Percentiles rank a stretch among this genome's conserved stretches.
Conservation (phyloP, 2,888 invertebrate genomes). For the Pherbina coryleti region DNA sequence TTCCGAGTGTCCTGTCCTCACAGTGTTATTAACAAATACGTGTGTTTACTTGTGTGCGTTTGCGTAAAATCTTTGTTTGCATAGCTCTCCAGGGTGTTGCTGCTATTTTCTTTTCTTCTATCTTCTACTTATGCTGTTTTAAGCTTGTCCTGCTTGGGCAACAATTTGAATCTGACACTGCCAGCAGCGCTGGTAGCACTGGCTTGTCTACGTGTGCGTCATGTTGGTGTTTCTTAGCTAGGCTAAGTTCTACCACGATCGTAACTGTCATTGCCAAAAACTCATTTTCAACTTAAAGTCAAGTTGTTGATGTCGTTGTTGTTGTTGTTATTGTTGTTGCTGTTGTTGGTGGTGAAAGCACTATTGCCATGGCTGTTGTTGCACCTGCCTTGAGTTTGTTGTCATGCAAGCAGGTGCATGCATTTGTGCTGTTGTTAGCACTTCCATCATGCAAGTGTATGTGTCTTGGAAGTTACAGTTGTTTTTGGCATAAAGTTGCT, state of each 20-base stretch:
- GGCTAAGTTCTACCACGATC: not conserved
- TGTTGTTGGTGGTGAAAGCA: not conserved
- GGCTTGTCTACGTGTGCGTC: not conserved
- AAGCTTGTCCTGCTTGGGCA: not conserved
- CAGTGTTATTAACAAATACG: too few relatives aligned
- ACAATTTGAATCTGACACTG: not conserved
- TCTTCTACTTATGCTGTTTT: not conserved
- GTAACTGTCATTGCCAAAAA: not conserved
- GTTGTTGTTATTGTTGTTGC: not conserved
- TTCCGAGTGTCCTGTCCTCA: too few relatives aligned
- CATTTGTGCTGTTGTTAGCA: not conserved
- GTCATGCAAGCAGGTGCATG: too few relatives aligned
- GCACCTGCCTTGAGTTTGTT: not conserved
- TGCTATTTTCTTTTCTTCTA: not conserved
- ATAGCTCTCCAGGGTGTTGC: not conserved
- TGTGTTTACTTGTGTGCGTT: not conserved
- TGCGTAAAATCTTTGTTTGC: slow-evolving; percentile 1
- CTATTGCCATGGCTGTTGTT: not conserved
- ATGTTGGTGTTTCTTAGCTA: not conserved
- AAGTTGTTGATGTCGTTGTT: not conserved
- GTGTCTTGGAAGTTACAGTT: not conserved
- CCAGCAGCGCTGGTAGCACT: not conserved
- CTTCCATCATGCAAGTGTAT: too few relatives aligned
- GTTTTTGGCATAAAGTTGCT: not conserved
- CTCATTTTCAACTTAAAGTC: not conserved